A percentile compares a stretch with the other conserved stretches of the same genome.
Conservation (phyloP, 2,113 vertebrate species). For the Oxyruncus cristatus region DNA sequence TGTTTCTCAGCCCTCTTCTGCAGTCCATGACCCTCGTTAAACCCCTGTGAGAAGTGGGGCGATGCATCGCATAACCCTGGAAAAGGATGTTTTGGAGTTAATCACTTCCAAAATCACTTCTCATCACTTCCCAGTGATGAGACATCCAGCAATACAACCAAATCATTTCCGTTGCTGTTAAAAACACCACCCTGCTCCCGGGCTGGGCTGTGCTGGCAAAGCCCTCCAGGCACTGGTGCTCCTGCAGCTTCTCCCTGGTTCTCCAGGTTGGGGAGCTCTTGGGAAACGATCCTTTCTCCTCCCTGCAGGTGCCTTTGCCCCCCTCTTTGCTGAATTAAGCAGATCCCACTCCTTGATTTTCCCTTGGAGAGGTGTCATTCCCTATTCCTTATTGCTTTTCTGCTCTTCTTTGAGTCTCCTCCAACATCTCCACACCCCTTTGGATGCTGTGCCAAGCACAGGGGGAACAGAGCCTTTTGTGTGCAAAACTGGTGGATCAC, state of each 20-base stretch:
- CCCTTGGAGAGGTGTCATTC: background rate
- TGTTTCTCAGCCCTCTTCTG: background rate
- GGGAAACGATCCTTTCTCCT: accelerated
- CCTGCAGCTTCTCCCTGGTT: background rate
- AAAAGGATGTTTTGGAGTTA: background rate
- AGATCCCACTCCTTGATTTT: background rate
- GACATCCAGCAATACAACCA: background rate
- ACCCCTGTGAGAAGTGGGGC: background rate
- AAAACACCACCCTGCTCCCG: background rate
- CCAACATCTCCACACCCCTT: background rate
- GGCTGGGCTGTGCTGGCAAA: background rate
- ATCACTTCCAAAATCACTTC: background rate
- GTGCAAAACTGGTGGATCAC: background rate
- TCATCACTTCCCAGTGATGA: background rate
- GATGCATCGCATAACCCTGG: background rate
- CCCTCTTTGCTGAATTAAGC: background rate
- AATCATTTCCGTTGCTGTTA: background rate
- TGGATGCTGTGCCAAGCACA: background rate
- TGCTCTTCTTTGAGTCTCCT: background rate
- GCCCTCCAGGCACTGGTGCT: background rate
- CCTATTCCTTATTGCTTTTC: background rate
- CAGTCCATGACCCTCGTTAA: background rate
- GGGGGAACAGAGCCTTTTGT: background rate
- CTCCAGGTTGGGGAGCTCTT: background rate
- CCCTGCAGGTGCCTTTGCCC: background rate